Base-by-base conservation (phyloP, 2,888 invertebrate genomes). In the Altica lythri region DNA sequence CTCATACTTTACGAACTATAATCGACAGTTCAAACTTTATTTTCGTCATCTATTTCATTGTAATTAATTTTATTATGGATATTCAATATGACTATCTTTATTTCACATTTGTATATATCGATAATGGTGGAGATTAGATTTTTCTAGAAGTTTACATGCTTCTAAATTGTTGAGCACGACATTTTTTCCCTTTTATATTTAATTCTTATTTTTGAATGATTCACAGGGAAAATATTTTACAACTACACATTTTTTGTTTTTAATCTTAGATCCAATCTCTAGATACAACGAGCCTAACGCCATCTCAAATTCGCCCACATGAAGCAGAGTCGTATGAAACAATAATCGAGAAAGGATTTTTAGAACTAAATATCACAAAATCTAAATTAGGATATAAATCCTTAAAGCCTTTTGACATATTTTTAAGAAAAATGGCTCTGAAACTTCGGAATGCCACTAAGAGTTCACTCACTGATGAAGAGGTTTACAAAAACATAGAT, bases 401-500 rank as follows among this genome's bases (percentile, higher is more conserved):
- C 34, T 10, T 56, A 10, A 46, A 42, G 8, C 63, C 68, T 0
- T 70, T 72, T 55, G 68, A 68, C 27, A 42, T 69, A 8, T 68
- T 68, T 14, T 54, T 72, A 17, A 56, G 59, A 40, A 66, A 60
- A 13, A 45, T 69, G 8, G 57, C 66, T 3, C 42, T 66, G 46
- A 64, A 72, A 37, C 37, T 68, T 9, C 66, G 64, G 9, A 63
- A 65, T 27, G 60, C 62, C 1, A 22, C 57, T 1, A 48, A 63
- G 8, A 64, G 66, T 44, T 42, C 55, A 1, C 27, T 57, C 0
- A 64, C 57, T 2, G 65, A 70, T 9, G 63, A 64, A 3, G 51
- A 66, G 16, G 47, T 74, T 4, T 57, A 63, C n/a, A 49, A 56
- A 2, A 65, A 69, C 40, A 57, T 71, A 2, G 57, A 66, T 4